Base-by-base conservation (phyloP, 53 echinoderm and acorn worm species). In the Holothuria scabra region DNA sequence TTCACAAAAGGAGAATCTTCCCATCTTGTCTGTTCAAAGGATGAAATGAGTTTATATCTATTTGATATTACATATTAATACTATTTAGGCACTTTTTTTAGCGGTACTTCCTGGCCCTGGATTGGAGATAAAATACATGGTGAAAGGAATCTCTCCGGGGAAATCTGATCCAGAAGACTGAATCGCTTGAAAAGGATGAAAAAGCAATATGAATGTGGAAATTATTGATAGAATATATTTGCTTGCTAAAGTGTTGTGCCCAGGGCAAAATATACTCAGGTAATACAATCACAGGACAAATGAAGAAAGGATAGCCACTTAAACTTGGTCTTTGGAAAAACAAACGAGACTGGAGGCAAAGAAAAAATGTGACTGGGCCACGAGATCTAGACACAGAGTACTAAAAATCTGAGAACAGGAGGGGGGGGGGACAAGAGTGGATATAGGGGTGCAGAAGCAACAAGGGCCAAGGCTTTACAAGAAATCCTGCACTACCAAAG, bases 201-300 rank as follows among this genome's bases (percentile, higher is more conserved):
- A 72, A 72, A 72, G 49, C 46, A 72, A 72, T 72, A 72, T 72
- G 44, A 72, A 72, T 72, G 72, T 72, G 72, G 46, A 72, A 72
- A 72, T 72, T 72, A 72, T 72, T 72, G 72, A 48, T 46, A 72
- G 72, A 72, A 72, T 72, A 72, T 72, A 72, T 72, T 72, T 72
- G 72, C 72, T 72, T 72, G 72, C 72, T 72, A 72, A 72, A 72
- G 72, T 72, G 72, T 46, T 72, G 72, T 46, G 72, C 72, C 72
- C 48, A 13, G 72, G 72, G 72, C 72, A 72, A 72, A 72, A 48
- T 72, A 72, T 72, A 72, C 48, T 72, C 72, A 72, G 44, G 48
- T 72, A 44, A 72, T 72, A 48, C 72, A 72, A 72, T 72, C 72
- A 46, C 28, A 48, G 48, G 72, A 46, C 34, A 46, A 48, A 72